Conservation (phyloP, 2,888 invertebrate species). For the Tillus elongatus region DNA sequence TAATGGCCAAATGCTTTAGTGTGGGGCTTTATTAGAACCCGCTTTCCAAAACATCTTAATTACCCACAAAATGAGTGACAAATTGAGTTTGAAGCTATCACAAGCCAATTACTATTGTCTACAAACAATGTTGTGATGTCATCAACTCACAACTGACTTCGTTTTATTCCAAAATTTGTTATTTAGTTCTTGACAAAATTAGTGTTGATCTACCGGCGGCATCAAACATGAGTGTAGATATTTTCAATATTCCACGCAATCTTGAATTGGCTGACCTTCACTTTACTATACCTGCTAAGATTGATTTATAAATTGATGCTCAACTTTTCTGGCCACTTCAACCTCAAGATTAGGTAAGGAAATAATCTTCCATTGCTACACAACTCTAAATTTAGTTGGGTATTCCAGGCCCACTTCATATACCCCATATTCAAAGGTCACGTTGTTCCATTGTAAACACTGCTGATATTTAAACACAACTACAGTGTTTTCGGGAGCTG, state of each 20-base stretch:
- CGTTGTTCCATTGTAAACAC: not conserved
- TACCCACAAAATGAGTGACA: not conserved
- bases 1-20: not conserved
- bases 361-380: not conserved
- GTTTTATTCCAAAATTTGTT: not conserved
- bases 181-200: not conserved
- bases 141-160: not conserved
- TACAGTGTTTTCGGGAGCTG: not conserved
- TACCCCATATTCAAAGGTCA: no score
- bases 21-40: slow-evolving; percentile 8
- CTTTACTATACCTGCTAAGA: not conserved
- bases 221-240: not conserved
- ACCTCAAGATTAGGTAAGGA: not conserved
- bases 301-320: not conserved
- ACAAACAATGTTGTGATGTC: not conserved
- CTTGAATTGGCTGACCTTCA: not conserved
- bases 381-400: not conserved
- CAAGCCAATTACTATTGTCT: not conserved
- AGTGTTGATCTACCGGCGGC: not conserved
- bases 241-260: not conserved
- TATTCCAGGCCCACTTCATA: not conserved
- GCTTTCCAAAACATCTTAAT: slow-evolving; percentile 4
- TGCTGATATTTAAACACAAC: not conserved
- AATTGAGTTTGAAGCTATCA: no score
- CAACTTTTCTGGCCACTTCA: not conserved